phyloP scores from a whole-genome alignment of 23 tunicate genomes.

The Corella eumyota region DNA sequence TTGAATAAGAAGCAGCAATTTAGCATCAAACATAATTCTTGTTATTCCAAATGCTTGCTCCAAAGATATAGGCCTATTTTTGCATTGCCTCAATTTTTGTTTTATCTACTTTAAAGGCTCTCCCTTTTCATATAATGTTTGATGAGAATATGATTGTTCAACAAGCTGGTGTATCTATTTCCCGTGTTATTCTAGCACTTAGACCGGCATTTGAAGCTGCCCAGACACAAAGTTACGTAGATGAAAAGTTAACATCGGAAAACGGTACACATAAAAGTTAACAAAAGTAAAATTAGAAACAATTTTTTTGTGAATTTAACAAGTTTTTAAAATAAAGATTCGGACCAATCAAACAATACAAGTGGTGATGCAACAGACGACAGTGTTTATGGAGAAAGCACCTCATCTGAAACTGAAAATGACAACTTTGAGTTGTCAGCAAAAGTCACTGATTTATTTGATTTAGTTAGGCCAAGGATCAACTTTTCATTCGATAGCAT shows the following conservation, averaged over 20 bases:
- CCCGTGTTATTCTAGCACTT: conserved; percentile 61
- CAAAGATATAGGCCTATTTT: background rate
- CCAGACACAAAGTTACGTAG: background rate
- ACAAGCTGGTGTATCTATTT: conserved; percentile 79
- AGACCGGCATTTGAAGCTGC: conserved; percentile 20
- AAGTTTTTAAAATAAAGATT: too few relatives aligned
- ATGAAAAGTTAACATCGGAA: too few relatives aligned
- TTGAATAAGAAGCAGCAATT: background rate
- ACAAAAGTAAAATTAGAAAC: too few relatives aligned
- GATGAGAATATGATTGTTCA: conserved; percentile 58
- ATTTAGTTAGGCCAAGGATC: conserved; percentile 66
- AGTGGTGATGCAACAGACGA: conserved; percentile 3
- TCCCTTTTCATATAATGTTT: conserved; percentile 92
- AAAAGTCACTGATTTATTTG: conserved; percentile 52
- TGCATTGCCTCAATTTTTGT: background rate
- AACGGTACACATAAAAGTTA: too few relatives aligned
- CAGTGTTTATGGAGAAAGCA: background rate
- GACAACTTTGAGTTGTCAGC: conserved; percentile 1
- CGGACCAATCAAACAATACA: too few relatives aligned
- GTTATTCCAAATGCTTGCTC: background rate
- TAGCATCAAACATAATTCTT: too few relatives aligned
- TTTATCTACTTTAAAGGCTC: conserved; percentile 19
- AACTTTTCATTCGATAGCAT: conserved; percentile 53
- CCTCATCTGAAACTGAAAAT: background rate
- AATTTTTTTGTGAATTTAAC: too few relatives aligned